Conservation (phyloP, 30 jellyfish, hydroid and myxozoan genomes). For the Aurelia sp. region DNA sequence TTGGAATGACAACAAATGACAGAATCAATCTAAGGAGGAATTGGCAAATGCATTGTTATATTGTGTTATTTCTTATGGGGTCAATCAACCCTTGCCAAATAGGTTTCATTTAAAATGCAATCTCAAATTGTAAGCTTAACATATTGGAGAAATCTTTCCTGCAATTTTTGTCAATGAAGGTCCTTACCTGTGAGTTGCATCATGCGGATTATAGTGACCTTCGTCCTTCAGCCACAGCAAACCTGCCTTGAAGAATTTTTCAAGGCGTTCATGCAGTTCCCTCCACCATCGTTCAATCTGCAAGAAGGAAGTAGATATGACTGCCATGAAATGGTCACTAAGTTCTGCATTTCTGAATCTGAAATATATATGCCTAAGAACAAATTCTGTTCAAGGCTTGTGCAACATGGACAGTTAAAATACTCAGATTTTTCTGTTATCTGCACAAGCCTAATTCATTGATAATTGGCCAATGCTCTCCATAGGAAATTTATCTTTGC, state of each 20-base stretch:
- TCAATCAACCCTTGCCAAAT: not conserved
- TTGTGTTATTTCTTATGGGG: not conserved
- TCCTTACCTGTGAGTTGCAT: slow-evolving; percentile 23
- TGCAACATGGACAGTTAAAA: no score
- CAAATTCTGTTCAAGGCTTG: not conserved
- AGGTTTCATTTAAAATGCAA: not conserved
- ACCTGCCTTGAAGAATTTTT: slow-evolving; percentile 10
- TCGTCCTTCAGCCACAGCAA: slow-evolving; percentile 14
- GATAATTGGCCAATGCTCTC: no score
- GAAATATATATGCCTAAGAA: not conserved
- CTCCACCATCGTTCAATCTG: slow-evolving; percentile 76
- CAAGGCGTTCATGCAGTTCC: slow-evolving; percentile 53
- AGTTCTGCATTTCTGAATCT: not conserved
- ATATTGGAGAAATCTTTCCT: no score
- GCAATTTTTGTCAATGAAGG: not conserved
- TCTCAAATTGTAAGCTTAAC: no score
- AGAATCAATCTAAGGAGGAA: slow-evolving; percentile 7
- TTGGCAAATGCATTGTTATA: not conserved
- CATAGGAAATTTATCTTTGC: no score
- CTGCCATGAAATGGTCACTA: not conserved
- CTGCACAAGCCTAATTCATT: no score
- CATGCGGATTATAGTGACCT: slow-evolving; percentile 12
- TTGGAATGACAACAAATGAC: slow-evolving; percentile 3
- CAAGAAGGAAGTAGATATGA: slow-evolving; percentile 2
- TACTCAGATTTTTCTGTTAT: no score